Percentiles rank a stretch among this genome's conserved stretches.
Evolutionary conservation across 2,113 vertebrate species (phyloP).

Genomic region (Nicator chloris): DNA sequence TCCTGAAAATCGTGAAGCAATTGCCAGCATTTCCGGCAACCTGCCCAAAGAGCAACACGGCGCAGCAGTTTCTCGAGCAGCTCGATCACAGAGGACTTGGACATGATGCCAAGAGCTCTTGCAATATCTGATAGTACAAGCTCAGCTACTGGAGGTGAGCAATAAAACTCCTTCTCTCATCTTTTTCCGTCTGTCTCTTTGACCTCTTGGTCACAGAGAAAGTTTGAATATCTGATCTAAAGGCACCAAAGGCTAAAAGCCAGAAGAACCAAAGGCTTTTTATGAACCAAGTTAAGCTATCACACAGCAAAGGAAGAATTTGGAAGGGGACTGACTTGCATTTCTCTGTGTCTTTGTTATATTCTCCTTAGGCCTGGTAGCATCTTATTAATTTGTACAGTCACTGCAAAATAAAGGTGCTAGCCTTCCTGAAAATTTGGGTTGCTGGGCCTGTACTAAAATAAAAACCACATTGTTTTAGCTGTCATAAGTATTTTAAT

Average conservation of each 20-base stretch:
- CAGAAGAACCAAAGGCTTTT: background rate
- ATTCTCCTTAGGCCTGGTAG: background rate
- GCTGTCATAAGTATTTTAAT: background rate
- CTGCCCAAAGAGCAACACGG: background rate
- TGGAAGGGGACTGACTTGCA: background rate
- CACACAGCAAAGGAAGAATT: background rate
- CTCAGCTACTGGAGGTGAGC: background rate
- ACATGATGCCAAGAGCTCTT: background rate
- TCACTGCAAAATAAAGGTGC: background rate
- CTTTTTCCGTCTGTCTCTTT: background rate
- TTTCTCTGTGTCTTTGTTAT: background rate
- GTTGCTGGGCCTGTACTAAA: background rate
- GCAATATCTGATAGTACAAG: background rate
- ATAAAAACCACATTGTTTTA: background rate
- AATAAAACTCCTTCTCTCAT: background rate
- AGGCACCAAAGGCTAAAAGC: background rate
- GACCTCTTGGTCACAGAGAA: background rate
- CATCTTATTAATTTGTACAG: background rate
- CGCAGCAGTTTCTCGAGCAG: background rate
- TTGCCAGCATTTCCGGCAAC: background rate
- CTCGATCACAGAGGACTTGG: background rate
- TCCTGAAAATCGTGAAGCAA: background rate
- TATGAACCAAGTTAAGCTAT: background rate
- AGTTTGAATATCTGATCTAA: background rate
- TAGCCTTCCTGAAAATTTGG: background rate